phyloP scores from a whole-genome alignment of 2,113 vertebrate genomes.

The Python bivittatus region DNA sequence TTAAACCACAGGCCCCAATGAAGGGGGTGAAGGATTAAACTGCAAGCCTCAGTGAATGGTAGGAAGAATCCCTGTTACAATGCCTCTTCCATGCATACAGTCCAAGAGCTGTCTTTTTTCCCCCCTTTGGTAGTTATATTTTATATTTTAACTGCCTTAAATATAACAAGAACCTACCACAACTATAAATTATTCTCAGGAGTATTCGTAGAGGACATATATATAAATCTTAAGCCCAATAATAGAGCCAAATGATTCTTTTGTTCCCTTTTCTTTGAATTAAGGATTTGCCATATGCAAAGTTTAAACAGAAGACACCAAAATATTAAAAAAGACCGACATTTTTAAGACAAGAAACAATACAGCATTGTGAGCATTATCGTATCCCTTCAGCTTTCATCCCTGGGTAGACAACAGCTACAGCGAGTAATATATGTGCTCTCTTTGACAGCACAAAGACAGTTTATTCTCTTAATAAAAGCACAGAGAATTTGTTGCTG shows the following conservation, averaged over 20 bases:
- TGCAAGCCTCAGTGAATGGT: neutral
- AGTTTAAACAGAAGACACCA: neutral
- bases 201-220: neutral
- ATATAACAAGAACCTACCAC: constrained; percentile 1
- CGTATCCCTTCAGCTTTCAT: constrained; percentile 25
- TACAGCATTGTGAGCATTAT: constrained; percentile 9
- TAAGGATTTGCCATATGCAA: constrained; percentile 27
- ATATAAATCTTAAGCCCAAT: neutral
- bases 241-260: neutral
- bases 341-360: constrained; percentile 31
- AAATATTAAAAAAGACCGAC: neutral
- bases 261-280: neutral
- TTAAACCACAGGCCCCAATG: neutral
- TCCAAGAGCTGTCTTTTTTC: neutral
- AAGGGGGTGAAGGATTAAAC: neutral
- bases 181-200: constrained; percentile 45
- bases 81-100: neutral
- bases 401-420: constrained; percentile 13
- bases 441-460: constrained; percentile 49
- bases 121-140: neutral
- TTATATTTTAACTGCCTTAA: neutral
- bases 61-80: neutral
- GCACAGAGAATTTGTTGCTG: neutral
- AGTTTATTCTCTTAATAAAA: neutral
- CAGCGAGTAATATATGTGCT: neutral